Conservation (phyloP, 2,888 invertebrate genomes). For the Cremastinae sp. region DNA sequence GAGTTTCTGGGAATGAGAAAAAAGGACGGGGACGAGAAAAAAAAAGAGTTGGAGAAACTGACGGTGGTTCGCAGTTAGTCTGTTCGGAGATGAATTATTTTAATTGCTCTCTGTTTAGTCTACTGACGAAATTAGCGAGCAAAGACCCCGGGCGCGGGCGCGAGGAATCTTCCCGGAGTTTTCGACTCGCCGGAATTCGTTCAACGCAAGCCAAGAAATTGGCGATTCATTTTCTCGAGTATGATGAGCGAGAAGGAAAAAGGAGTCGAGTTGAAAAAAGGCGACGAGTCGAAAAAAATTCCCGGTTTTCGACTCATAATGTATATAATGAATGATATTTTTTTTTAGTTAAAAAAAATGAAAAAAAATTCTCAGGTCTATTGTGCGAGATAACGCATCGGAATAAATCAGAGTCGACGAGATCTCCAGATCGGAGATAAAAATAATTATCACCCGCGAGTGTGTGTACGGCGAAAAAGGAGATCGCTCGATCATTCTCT, state of each 20-base stretch:
- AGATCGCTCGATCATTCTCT: constrained; percentile 64
- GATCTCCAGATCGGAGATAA: constrained; percentile 75
- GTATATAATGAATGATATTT: neutral
- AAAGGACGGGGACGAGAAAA: constrained; percentile 4
- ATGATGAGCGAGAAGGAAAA: too few species aligned
- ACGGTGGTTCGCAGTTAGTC: constrained; percentile 18
- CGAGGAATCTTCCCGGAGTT: constrained; percentile 27
- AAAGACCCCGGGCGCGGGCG: constrained; percentile 60
- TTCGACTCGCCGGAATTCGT: constrained; percentile 29
- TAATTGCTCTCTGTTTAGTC: constrained; percentile 69
- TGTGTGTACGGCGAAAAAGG: constrained; percentile 30
- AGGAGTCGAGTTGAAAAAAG: too few species aligned
- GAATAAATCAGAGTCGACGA: constrained; percentile 33
- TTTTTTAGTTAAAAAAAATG: constrained; percentile 3
- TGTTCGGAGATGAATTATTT: constrained; percentile 68
- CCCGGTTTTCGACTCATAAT: too few species aligned
- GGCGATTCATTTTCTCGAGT: neutral
- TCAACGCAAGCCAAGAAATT: constrained; percentile 23
- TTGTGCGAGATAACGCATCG: constrained; percentile 40
- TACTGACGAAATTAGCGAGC: constrained; percentile 67
- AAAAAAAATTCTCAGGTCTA: constrained; percentile 7
- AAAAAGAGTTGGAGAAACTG: constrained; percentile 11
- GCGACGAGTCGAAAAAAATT: too few species aligned
- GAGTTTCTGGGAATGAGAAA: constrained; percentile 10
- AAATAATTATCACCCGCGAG: constrained; percentile 74